phyloP scores from a whole-genome alignment of 2,797 vertebrate species.

The Gymnocypris eckloni region DNA sequence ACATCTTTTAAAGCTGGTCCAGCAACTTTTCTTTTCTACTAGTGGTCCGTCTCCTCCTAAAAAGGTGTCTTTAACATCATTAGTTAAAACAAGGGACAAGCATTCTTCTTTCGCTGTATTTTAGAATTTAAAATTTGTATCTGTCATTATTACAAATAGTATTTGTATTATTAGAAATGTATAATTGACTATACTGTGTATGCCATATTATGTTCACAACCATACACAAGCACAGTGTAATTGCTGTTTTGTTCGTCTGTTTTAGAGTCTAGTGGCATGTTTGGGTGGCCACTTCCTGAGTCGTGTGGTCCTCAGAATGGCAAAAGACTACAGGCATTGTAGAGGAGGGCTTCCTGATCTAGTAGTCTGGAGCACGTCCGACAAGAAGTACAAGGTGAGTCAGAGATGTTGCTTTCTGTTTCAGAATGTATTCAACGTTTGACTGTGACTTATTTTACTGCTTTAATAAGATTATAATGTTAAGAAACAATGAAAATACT shows the following conservation, averaged over 20 bases:
- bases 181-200: background rate
- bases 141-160: background rate
- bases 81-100: background rate
- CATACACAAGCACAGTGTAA: background rate
- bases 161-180: background rate
- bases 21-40: background rate
- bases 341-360: constrained; percentile 92
- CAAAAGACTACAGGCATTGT: constrained; percentile 88
- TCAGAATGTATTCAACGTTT: background rate
- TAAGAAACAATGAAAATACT: background rate
- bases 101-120: background rate
- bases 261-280: constrained; percentile 88
- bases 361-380: constrained; percentile 88
- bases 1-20: no score
- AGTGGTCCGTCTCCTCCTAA: background rate
- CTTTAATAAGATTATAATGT: no score
- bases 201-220: constrained; percentile 35
- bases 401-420: background rate
- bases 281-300: constrained; percentile 88
- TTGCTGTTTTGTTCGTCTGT: background rate
- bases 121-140: background rate
- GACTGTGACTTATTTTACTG: no score
- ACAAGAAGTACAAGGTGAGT: constrained; percentile 82
- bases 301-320: constrained; percentile 84
- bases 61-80: background rate